These are phyloP conservation scores for Sarcophaga carnaria DNA, from an alignment of 2,888 invertebrate genomes.

Conservation along the genomic window DNA sequence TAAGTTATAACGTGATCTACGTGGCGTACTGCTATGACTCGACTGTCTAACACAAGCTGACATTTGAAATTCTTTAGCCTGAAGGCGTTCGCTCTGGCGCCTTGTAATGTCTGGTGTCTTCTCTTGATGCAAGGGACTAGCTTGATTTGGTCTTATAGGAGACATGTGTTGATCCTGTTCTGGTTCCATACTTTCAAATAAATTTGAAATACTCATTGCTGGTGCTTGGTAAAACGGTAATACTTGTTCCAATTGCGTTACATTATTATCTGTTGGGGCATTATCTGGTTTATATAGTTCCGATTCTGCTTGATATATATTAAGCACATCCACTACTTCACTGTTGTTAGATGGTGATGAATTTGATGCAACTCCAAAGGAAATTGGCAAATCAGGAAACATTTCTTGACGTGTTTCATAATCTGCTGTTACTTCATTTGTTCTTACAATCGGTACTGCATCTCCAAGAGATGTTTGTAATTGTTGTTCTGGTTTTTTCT, in stretches of 20 bases:
- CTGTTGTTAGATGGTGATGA: not conserved
- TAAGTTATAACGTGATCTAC: slow-evolving; percentile 21
- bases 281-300: not conserved
- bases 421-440: not conserved
- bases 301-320: slow-evolving; percentile 18
- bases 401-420: not conserved
- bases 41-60: not conserved
- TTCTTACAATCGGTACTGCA: not conserved
- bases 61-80: not conserved
- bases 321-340: slow-evolving; percentile 12
- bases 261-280: not conserved
- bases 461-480: not conserved
- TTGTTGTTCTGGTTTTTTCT: slow-evolving; percentile 2
- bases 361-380: not conserved
- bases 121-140: not conserved
- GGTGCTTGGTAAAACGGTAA: not conserved
- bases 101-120: not conserved
- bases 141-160: not conserved
- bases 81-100: not conserved
- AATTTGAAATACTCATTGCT: slow-evolving; percentile 34
- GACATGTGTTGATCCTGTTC: slow-evolving; percentile 15
- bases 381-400: not conserved
- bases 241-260: not conserved
- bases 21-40: not conserved
- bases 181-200: slow-evolving; percentile 12